A percentile compares a stretch with the other conserved stretches of the same genome.
Conservation (phyloP, 2,113 vertebrate genomes). For the Bostrychus sinensis region DNA sequence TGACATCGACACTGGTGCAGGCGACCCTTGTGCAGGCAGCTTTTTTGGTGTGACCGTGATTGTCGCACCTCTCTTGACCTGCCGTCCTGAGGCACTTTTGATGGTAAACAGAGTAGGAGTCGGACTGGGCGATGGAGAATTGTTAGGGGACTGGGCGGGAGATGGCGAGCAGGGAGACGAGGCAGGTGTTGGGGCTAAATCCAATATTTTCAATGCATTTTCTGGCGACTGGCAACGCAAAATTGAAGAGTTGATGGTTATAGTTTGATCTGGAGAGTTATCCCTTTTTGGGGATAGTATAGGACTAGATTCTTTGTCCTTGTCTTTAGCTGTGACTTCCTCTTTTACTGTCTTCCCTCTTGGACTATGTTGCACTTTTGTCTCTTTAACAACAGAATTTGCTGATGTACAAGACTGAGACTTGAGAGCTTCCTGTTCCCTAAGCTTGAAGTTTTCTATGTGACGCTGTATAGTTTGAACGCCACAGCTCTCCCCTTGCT, state of each 20-base stretch:
- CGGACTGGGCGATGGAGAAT: constrained; percentile 52
- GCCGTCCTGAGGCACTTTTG: constrained; percentile 74
- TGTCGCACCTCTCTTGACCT: constrained; percentile 86
- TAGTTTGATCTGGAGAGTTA: constrained; percentile 50
- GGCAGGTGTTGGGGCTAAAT: constrained; percentile 39
- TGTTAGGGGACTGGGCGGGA: constrained; percentile 50
- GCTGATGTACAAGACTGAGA: constrained; percentile 14
- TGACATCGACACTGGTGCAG: neutral
- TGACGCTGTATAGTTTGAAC: constrained; percentile 60
- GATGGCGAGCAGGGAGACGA: constrained; percentile 51
- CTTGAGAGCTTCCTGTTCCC: constrained; percentile 66
- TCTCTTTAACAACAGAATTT: constrained; percentile 37
- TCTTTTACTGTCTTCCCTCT: constrained; percentile 44
- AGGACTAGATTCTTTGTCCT: constrained; percentile 23
- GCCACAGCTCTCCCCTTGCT: constrained; percentile 40
- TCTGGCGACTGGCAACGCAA: constrained; percentile 60
- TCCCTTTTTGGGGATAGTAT: constrained; percentile 39
- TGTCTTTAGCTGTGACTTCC: constrained; percentile 28
- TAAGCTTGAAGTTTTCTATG: constrained; percentile 73
- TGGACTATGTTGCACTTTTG: constrained; percentile 35
- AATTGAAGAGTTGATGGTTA: constrained; percentile 39
- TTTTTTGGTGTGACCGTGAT: constrained; percentile 87
- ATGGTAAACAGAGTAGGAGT: constrained; percentile 70
- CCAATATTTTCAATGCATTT: constrained; percentile 36
- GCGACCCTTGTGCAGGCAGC: constrained; percentile 5